Conservation (phyloP, 1,140 invertebrate genomes). For the Drosophila pandora region DNA sequence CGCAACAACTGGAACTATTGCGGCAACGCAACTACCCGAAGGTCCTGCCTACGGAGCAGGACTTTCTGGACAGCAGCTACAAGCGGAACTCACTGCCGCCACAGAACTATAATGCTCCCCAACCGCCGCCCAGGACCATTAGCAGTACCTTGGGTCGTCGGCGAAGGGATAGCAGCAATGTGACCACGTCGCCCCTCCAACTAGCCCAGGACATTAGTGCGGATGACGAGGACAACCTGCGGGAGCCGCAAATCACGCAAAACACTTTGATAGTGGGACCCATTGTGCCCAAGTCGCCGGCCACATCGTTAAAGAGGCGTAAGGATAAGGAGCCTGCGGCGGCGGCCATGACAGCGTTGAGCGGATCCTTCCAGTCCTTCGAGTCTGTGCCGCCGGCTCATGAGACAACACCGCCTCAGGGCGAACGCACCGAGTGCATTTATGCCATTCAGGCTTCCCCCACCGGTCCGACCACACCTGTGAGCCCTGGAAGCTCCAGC, state of each 20-base stretch:
- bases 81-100: conserved; percentile 77
- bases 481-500: conserved; percentile 27
- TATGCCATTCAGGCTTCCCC: conserved; percentile 57
- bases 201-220: conserved; percentile 81
- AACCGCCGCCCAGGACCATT: conserved; percentile 84
- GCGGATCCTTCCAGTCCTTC: conserved; percentile 74
- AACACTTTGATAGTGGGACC: conserved; percentile 85
- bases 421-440: conserved; percentile 71
- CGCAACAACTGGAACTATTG: conserved; percentile 89
- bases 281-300: conserved; percentile 84
- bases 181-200: conserved; percentile 84
- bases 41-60: conserved; percentile 87
- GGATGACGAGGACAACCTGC: conserved; percentile 66
- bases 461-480: conserved; percentile 4
- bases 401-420: conserved; percentile 67
- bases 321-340: neutral
- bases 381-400: conserved; percentile 70
- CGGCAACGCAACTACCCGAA: conserved; percentile 92
- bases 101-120: conserved; percentile 85
- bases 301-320: conserved; percentile 48
- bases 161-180: conserved; percentile 71
- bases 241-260: conserved; percentile 84
- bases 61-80: conserved; percentile 32
- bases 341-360: conserved; percentile 30
- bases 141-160: conserved; percentile 85